Base-by-base conservation (phyloP, 2,888 invertebrate species). In the Arrhopalites spinosus region DNA sequence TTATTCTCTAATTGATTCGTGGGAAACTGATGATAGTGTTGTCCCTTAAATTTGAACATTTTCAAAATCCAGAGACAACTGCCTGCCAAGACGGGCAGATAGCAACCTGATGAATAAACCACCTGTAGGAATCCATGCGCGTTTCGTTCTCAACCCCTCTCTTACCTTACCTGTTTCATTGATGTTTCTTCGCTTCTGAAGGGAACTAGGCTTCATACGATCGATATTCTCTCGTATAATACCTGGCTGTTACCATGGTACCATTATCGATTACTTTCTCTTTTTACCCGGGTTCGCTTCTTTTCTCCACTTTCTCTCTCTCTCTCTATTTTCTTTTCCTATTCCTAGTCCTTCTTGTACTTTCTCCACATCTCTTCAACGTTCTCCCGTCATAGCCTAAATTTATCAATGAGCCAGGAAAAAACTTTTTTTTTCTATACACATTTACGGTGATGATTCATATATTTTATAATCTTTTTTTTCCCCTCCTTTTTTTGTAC, bases 1-100 rank as follows among this genome's bases (percentile, higher is more conserved):
- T 87, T 87, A 64, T 83, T 84, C 78, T 86, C 86, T 75, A 87
- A 85, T 45, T 45, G 64, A 63, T 75, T 75, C 2, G 47, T 75
- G 5, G 47, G 72, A 23, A 68, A 73, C 59, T 69, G 56, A 64
- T 77, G 73, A 59, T 77, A 67, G 56, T 77, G 72, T 73, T 77
- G 79, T 61, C 78, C 78, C 43, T 75, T 77, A 68, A 79, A 79
- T 72, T 79, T 79, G 77, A 79, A 79, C 79, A 79, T 79, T 73
- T 68, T 43, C 36, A 50, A 53, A 67, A 30, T 23, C 23, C 43
- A 68, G 27, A 50, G 27, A 73, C 25, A 53, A 50, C 43, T 67
- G 3, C 50, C 23, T 66, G 43, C 63, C 45, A 29, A 47, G 69
- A 75, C 25, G n/a, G 56, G 45, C 47, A 73, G 59, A 63, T 17